phyloP scores from a whole-genome alignment of 2,888 invertebrate species.

The Eristalis intricaria region DNA sequence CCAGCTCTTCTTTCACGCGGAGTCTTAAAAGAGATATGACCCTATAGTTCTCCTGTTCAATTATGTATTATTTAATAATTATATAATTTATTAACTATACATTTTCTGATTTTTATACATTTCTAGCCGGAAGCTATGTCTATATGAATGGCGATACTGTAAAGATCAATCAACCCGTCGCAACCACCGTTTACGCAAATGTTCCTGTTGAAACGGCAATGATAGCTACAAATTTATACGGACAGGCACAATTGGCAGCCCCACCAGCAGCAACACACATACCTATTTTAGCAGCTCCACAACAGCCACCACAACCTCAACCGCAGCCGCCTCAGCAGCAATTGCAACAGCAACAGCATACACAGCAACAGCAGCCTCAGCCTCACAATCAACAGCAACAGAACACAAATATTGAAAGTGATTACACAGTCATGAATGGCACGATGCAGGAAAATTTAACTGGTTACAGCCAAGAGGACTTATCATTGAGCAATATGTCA shows the following conservation, averaged over 20 bases:
- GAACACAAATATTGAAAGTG: constrained; percentile 76
- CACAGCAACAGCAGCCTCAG: constrained; percentile 73
- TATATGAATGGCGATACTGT: constrained; percentile 93
- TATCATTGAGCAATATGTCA: constrained; percentile 74
- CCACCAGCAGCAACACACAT: constrained; percentile 77
- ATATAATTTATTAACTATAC: not conserved
- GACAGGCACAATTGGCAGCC: constrained; percentile 78
- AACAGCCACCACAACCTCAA: constrained; percentile 74
- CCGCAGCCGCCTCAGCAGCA: constrained; percentile 73
- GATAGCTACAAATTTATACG: constrained; percentile 80
- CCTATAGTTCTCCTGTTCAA: no score
- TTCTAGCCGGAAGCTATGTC: constrained; percentile 84
- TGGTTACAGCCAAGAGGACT: constrained; percentile 77
- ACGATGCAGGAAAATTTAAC: constrained; percentile 78
- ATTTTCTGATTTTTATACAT: constrained; percentile 17
- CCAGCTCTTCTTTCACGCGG: no score
- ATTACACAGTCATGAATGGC: constrained; percentile 80
- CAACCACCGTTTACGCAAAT: constrained; percentile 85
- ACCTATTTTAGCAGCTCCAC: constrained; percentile 78
- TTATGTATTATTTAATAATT: no score
- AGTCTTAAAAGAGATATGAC: no score
- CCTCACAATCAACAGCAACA: constrained; percentile 76
- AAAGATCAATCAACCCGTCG: constrained; percentile 85
- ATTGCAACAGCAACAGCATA: constrained; percentile 73
- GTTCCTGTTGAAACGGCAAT: constrained; percentile 85